Conservation (phyloP, 1,140 invertebrate genomes). For the Ylistrum balloti region DNA sequence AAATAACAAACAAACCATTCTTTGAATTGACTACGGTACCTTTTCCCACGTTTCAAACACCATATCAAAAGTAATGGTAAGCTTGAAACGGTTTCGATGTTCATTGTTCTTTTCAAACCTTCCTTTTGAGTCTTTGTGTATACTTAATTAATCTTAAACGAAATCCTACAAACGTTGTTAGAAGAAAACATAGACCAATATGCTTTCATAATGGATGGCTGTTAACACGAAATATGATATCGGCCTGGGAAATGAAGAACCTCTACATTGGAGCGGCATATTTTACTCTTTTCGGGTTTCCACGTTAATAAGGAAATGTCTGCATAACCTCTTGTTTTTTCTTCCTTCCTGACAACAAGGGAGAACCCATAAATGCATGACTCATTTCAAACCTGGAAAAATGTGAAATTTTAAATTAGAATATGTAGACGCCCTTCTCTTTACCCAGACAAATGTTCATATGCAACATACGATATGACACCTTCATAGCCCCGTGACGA, state of each 20-base stretch:
- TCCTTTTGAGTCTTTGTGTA: too few species aligned
- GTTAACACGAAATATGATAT: not conserved
- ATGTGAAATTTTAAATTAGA: not conserved
- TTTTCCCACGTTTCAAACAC: too few species aligned
- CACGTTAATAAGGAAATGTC: not conserved
- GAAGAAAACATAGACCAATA: not conserved
- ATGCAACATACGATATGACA: not conserved
- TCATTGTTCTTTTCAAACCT: not conserved
- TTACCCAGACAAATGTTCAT: not conserved
- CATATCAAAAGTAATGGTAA: not conserved
- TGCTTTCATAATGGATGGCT: not conserved
- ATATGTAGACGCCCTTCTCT: not conserved
- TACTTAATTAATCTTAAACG: not conserved
- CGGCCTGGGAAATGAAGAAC: not conserved
- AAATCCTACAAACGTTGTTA: not conserved
- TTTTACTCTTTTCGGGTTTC: not conserved
- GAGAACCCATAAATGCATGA: not conserved
- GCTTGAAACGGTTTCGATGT: not conserved
- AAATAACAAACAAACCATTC: too few species aligned
- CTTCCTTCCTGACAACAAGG: not conserved
- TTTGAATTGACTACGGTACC: too few species aligned
- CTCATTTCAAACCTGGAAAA: not conserved
- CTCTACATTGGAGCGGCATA: not conserved
- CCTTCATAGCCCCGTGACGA: not conserved
- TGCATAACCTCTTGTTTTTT: not conserved